Evolutionary conservation across 2,888 invertebrate genomes (phyloP).

Genomic region (Idaea straminata): DNA sequence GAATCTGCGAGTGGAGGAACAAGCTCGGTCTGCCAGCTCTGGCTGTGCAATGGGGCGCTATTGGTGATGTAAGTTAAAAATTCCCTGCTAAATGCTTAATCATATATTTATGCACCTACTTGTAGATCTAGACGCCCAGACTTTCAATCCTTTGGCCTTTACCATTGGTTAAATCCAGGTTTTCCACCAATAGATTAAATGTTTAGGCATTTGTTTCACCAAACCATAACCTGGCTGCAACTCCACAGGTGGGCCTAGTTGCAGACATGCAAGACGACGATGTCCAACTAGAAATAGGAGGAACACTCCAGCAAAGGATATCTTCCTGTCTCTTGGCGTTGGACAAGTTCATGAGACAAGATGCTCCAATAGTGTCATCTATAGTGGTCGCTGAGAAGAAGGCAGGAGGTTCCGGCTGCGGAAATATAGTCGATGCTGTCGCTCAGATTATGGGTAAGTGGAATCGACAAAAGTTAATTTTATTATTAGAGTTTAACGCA

Average conservation of each 20-base stretch:
- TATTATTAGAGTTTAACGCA: too few species aligned
- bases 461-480: not conserved
- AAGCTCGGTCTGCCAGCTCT: constrained; percentile 86
- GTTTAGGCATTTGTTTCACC: not conserved
- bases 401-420: constrained; percentile 79
- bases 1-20: constrained; percentile 88
- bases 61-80: constrained; percentile 87
- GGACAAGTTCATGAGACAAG: constrained; percentile 86
- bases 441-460: constrained; percentile 82
- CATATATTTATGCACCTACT: not conserved
- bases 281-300: constrained; percentile 85
- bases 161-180: too few species aligned
- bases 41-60: constrained; percentile 96
- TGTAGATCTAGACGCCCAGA: too few species aligned
- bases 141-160: too few species aligned
- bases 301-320: constrained; percentile 92
- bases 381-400: constrained; percentile 94
- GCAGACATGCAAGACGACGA: constrained; percentile 87
- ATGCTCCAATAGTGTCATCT: constrained; percentile 86
- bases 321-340: constrained; percentile 88
- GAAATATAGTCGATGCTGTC: constrained; percentile 86
- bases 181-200: too few species aligned
- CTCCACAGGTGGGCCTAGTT: constrained; percentile 84
- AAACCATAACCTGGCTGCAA: not conserved
- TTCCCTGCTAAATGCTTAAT: too few species aligned